Conservation (phyloP, 2,797 vertebrate species). For the Adelosebastes latens region DNA sequence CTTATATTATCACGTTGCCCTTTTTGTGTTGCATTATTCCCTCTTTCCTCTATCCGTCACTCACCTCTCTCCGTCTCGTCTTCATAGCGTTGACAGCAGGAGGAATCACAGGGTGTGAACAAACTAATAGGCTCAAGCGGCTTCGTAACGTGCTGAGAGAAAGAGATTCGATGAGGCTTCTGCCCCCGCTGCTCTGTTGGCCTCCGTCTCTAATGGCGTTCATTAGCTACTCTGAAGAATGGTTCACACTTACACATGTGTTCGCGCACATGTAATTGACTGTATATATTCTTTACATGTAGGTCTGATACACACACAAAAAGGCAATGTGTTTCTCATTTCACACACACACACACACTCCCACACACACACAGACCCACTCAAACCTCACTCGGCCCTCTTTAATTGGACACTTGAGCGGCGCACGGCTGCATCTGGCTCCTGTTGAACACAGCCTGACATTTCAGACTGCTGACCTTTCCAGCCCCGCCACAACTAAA, state of each 20-base stretch:
- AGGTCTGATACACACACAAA: background rate
- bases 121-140: slow-evolving; percentile 66
- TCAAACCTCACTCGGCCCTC: slow-evolving; percentile 86
- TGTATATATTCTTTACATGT: background rate
- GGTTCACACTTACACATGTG: slow-evolving; percentile 69
- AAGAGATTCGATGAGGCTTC: slow-evolving; percentile 58
- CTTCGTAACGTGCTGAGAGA: slow-evolving; percentile 30
- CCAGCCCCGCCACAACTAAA: slow-evolving; percentile 92
- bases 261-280: slow-evolving; percentile 26
- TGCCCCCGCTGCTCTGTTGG: slow-evolving; percentile 62
- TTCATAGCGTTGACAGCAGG: slow-evolving; percentile 34
- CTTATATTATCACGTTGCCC: slow-evolving; percentile 22
- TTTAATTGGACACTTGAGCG: slow-evolving; percentile 97
- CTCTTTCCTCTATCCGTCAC: background rate
- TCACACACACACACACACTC: slow-evolving; percentile 66
- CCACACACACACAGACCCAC: slow-evolving; percentile 63
- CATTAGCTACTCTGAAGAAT: slow-evolving; percentile 78
- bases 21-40: slow-evolving; percentile 14
- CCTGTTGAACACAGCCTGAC: slow-evolving; percentile 96
- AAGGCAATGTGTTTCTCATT: slow-evolving; percentile 25
- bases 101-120: slow-evolving; percentile 59
- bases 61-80: slow-evolving; percentile 23
- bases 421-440: slow-evolving; percentile 88
- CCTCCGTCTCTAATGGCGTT: slow-evolving; percentile 71
- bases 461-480: slow-evolving; percentile 99